Percentiles rank a stretch among this genome's conserved stretches.
Evolutionary conservation across 2,888 invertebrate species (phyloP).

Genomic region (Nasonovia ribisnigri): DNA sequence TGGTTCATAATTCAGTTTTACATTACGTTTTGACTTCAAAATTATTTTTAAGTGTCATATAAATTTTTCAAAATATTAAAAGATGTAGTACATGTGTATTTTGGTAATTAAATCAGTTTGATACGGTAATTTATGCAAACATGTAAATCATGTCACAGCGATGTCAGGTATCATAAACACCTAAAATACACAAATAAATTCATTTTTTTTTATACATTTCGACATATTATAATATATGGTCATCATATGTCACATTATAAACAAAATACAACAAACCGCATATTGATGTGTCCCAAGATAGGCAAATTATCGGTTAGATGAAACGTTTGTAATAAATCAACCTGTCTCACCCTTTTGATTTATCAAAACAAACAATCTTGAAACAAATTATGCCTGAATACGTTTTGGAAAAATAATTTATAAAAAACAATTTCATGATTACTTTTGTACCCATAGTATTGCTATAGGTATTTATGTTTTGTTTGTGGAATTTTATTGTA

Average conservation of each 20-base stretch:
- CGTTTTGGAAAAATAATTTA: slow-evolving; percentile 12
- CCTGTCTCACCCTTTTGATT: slow-evolving; percentile 26
- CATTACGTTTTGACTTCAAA: background rate
- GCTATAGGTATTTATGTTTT: background rate
- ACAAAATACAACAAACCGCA: slow-evolving; percentile 17
- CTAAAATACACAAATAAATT: background rate
- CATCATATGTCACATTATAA: background rate
- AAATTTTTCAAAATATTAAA: background rate
- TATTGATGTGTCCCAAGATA: slow-evolving; percentile 32
- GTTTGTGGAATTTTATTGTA: background rate
- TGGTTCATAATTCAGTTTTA: slow-evolving; percentile 11
- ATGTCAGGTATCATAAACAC: background rate
- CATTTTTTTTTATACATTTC: background rate
- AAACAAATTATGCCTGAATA: slow-evolving; percentile 19
- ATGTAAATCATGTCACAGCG: background rate
- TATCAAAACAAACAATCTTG: slow-evolving; percentile 26
- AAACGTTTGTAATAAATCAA: slow-evolving; percentile 46
- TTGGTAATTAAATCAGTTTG: background rate
- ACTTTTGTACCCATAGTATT: background rate
- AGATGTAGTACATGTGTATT: slow-evolving; percentile 1
- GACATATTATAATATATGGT: slow-evolving; percentile 3
- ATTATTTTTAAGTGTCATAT: background rate
- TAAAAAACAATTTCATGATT: slow-evolving; percentile 6
- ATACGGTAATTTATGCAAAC: background rate
- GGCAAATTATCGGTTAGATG: slow-evolving; percentile 45